Conservation (phyloP, 2,113 vertebrate genomes). For the Okapia johnstoni region DNA sequence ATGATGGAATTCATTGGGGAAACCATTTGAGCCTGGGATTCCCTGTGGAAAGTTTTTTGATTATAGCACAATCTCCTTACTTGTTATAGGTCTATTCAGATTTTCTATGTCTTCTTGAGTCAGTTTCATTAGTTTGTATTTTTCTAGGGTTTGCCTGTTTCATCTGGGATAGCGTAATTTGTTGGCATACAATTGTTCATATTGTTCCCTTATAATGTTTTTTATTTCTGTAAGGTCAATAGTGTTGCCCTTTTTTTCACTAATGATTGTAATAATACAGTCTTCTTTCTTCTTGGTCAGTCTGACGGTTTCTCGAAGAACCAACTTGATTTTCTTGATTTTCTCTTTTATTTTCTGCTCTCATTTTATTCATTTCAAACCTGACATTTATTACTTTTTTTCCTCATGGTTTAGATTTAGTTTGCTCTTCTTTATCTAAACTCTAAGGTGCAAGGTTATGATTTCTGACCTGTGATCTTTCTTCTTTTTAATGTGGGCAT, state of each 20-base stretch:
- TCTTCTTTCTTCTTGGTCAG: neutral
- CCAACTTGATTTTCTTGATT: neutral
- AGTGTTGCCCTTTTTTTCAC: neutral
- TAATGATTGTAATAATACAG: neutral
- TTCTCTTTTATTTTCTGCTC: neutral
- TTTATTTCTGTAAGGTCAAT: neutral
- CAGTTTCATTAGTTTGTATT: neutral
- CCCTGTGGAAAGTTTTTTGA: neutral
- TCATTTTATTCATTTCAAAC: neutral
- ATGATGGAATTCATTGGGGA: neutral
- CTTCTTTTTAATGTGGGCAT: neutral
- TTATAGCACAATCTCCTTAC: neutral
- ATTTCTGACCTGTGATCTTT: neutral
- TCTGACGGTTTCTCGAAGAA: neutral
- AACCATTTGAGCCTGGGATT: neutral
- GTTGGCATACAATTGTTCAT: neutral
- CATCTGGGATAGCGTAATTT: neutral
- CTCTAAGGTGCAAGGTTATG: neutral
- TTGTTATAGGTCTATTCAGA: neutral
- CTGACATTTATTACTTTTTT: neutral
- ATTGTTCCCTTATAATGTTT: neutral
- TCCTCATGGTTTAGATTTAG: neutral
- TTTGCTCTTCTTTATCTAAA: neutral
- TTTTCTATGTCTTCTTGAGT: neutral
- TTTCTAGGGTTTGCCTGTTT: neutral